A percentile compares a stretch with the other conserved stretches of the same genome.
phyloP scores from a whole-genome alignment of 2,113 vertebrate genomes.

The Podilymbus podiceps region DNA sequence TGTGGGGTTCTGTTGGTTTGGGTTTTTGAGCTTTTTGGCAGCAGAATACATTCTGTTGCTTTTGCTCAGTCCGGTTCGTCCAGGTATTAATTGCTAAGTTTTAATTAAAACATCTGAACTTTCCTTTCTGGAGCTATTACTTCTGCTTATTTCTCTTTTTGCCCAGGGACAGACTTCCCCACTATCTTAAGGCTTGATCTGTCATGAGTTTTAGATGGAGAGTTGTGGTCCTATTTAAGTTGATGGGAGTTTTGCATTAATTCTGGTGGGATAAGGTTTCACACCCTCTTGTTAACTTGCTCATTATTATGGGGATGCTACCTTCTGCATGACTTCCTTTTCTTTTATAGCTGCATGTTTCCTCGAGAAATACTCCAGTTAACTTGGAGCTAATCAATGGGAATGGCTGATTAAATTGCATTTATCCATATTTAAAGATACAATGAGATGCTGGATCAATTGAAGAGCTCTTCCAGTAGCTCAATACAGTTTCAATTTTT shows the following conservation, averaged over 20 bases:
- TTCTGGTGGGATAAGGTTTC: not conserved
- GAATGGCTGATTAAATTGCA: not conserved
- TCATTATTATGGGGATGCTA: not conserved
- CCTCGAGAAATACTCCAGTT: not conserved
- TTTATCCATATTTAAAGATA: slow-evolving; percentile 42
- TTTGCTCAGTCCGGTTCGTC: not conserved
- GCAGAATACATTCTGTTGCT: not conserved
- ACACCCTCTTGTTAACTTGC: not conserved
- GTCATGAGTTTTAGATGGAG: not conserved
- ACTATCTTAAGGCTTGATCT: not conserved
- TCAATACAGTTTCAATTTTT: slow-evolving; percentile 31
- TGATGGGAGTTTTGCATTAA: not conserved
- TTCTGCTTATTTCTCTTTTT: not conserved
- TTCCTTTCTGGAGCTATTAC: not conserved
- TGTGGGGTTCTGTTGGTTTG: not conserved
- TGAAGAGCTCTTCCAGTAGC: not conserved
- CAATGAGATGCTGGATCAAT: slow-evolving; percentile 35
- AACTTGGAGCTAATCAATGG: slow-evolving; percentile 24
- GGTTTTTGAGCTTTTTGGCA: not conserved
- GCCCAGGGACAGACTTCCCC: not conserved
- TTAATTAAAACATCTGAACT: not conserved
- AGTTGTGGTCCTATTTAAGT: not conserved
- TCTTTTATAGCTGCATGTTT: not conserved
- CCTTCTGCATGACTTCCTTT: not conserved
- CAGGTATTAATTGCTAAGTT: not conserved